Conservation (phyloP, 64 coral and sea anemone genomes). For the Dendrophyllia cribrosa region DNA sequence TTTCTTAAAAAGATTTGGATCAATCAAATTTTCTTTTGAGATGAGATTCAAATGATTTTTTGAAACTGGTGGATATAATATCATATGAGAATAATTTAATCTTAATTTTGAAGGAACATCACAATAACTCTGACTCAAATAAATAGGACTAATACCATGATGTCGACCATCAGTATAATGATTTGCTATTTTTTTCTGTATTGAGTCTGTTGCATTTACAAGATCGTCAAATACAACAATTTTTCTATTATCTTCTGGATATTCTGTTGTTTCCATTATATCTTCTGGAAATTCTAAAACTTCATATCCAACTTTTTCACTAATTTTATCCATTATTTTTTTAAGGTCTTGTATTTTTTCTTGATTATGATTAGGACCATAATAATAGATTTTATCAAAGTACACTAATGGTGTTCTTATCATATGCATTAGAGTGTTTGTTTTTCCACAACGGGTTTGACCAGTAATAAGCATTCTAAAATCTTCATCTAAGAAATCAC, state of each 20-base stretch:
- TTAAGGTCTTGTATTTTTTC: too few species aligned
- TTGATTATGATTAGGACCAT: too few species aligned
- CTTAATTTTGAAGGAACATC: background rate
- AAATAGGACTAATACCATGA: background rate
- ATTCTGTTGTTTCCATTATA: background rate
- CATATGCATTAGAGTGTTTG: background rate
- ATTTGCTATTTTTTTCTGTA: background rate
- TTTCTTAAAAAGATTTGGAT: background rate
- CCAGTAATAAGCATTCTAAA: background rate
- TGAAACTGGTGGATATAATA: background rate
- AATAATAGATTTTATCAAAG: too few species aligned
- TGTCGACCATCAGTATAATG: background rate
- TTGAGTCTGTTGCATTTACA: background rate
- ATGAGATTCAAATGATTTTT: background rate
- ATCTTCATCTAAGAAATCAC: background rate
- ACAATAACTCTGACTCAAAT: too few species aligned
- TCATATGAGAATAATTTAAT: background rate
- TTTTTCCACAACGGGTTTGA: background rate
- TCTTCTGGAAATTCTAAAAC: background rate
- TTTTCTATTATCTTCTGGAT: background rate
- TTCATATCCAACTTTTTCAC: background rate
- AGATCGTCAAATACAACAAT: background rate
- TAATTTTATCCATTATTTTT: too few species aligned
- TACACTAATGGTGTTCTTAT: too few species aligned
- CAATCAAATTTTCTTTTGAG: background rate